Base-by-base conservation (phyloP, 2,888 invertebrate genomes). In the Eilema griseolum region DNA sequence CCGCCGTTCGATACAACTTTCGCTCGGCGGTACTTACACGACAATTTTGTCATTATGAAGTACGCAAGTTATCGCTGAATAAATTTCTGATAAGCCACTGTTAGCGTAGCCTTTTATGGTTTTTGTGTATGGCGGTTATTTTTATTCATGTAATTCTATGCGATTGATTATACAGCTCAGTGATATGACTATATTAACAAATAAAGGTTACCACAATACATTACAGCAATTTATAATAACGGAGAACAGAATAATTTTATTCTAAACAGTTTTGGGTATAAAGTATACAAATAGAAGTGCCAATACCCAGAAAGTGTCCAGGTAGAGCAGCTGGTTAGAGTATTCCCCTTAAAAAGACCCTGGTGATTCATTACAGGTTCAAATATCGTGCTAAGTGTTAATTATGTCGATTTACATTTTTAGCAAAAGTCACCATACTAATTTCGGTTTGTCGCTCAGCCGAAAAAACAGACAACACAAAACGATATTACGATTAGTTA, bases 21-120 rank as follows among this genome's bases (percentile, higher is more conserved):
- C 80, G 65, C 73, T 82, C 52, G 71, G 63, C 65, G 65, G 69
- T 74, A 31, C 41, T 41, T 41, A 41, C 66, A 62, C 67, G 81
- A 80, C 83, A 83, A 84, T 88, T 83, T 85, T 81, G 79, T 82
- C 82, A 86, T 88, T 88, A 88, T 77, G 80, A 74, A 72, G 72
- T 80, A 82, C 67, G 74, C 82, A 69, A 81, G 77, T 86, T 87
- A 79, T 82, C 85, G 82, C 78, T 75, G 84, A 79, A 86, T 88
- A 82, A 85, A 86, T 88, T 86, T 77, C 61, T 60, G 61, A 71
- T 80, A 67, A 56, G 56, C 31, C 46, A 73, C 69, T 66, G 67
- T 65, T 71, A 61, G 52, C 26, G 52, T 24, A 60, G 69, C 20
- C 46, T 63, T 73, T 61, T 16, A 61, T 66, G 66, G 66, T 61